Base-by-base conservation (phyloP, 1,140 invertebrate species). In the Heliothis subflexa region DNA sequence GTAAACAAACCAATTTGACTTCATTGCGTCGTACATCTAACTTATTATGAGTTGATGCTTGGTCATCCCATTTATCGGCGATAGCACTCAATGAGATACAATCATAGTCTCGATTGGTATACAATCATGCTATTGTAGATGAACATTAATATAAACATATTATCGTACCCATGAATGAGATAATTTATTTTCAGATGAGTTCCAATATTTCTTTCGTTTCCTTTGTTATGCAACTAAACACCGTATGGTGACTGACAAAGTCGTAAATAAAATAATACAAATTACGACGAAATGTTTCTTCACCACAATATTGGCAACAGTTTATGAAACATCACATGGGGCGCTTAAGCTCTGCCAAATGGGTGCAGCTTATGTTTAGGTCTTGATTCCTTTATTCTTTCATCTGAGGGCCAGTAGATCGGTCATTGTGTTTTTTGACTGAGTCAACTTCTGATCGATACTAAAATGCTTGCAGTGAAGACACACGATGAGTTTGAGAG, bases 301-400 rank as follows among this genome's bases (percentile, higher is more conserved):
- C 72, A 57, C 64, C 16, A 73, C 18, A 52, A 62, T 76, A 61
- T 81, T 83, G 82, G 82, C 82, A 74, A 25, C 45, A 52, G 54
- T 54, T 52, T 64, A 64, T 47, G 62, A 78, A 79, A 64, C 74
- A 78, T 78, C 73, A 79, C 74, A 75, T 59, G 61, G 33, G 71
- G 52, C 25, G 68, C 21, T 72, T 66, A 14, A 21, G 55, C 25
- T 21, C 45, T 84, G 81, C 83, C 83, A 84, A 85, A 40, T 79
- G 45, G 62, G 68, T 25, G 49, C 14, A 25, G n/a, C n/a, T 80
- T 18, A 62, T 84, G 49, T 64, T 71, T 75, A 33, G 49, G 33
- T 12, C 11, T 79, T 66, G 73, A 79, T 88, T 86, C 73, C 85
- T 81, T 87, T 89, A 90, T 89, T 91, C 80, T 78, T 68, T 85